These are phyloP conservation scores for Kryphioiulus occultus DNA, from an alignment of 2,888 invertebrate genomes.

Conservation along the genomic window DNA sequence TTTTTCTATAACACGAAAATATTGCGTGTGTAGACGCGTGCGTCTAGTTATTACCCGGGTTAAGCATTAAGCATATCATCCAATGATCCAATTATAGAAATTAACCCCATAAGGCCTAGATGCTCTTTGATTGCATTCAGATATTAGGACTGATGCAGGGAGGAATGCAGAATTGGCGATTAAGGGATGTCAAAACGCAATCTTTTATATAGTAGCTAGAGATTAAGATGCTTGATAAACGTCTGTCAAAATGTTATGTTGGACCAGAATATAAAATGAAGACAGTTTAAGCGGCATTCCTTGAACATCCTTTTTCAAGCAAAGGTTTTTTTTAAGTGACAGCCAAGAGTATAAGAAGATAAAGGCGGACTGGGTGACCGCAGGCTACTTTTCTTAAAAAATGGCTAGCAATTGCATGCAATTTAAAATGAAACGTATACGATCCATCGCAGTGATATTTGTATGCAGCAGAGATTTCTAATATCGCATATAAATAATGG, in stretches of 20 bases:
- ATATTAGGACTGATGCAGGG: neutral
- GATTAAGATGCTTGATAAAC: slow-evolving; percentile 40
- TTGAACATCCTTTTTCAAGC: slow-evolving; percentile 28
- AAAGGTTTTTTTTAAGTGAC: slow-evolving; percentile 27
- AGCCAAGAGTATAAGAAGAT: slow-evolving; percentile 32
- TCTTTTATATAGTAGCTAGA: slow-evolving; percentile 39
- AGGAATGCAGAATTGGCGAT: slow-evolving; percentile 36
- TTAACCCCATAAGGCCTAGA: slow-evolving; percentile 40
- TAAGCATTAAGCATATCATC: slow-evolving; percentile 38
- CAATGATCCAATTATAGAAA: slow-evolving; percentile 40
- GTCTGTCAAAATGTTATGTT: slow-evolving; percentile 40
- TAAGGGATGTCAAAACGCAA: slow-evolving; percentile 36
- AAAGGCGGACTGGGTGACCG: neutral
- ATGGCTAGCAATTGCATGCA: slow-evolving; percentile 16
- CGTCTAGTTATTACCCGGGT: neutral
- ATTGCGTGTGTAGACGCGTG: neutral
- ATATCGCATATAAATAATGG: slow-evolving; percentile 27
- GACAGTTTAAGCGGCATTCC: slow-evolving; percentile 40
- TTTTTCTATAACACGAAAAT: neutral
- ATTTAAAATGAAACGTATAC: slow-evolving; percentile 21
- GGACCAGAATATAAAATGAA: slow-evolving; percentile 32
- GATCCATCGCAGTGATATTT: slow-evolving; percentile 13
- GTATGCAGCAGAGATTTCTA: slow-evolving; percentile 24
- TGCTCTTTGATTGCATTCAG: slow-evolving; percentile 20
- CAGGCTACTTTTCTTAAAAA: neutral